These are phyloP conservation scores for Sander vitreus DNA, from an alignment of 2,113 vertebrate species.

Conservation along the genomic window DNA sequence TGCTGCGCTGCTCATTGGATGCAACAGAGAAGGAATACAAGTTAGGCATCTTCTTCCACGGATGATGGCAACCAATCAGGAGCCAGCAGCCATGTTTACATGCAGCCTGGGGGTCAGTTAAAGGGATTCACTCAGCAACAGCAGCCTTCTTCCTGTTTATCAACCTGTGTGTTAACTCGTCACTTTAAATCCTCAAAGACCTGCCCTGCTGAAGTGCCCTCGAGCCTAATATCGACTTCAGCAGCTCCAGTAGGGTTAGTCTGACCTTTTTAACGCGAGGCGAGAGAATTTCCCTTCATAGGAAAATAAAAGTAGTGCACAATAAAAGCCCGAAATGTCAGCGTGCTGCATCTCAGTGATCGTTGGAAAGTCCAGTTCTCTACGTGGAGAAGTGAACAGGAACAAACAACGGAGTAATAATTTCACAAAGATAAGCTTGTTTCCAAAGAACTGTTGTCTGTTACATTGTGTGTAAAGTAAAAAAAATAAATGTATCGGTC, in stretches of 20 bases:
- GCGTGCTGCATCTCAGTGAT: not conserved
- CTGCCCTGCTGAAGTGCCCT: not conserved
- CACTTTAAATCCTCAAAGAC: not conserved
- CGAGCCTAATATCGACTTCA: too few relatives aligned
- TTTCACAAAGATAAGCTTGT: too few relatives aligned
- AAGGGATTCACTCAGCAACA: not conserved
- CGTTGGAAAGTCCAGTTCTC: not conserved
- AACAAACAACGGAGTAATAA: too few relatives aligned
- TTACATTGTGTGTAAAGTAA: too few relatives aligned
- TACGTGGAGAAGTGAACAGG: too few relatives aligned
- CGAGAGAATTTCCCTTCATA: too few relatives aligned
- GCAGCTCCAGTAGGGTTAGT: not conserved
- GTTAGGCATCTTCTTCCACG: not conserved
- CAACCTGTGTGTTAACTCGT: constrained; percentile 10
- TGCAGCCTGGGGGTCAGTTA: constrained; percentile 6
- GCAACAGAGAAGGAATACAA: not conserved
- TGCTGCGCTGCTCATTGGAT: constrained; percentile 87
- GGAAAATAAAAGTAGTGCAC: not conserved
- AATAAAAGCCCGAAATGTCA: not conserved
- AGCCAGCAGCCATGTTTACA: constrained; percentile 33
- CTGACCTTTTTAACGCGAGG: not conserved
- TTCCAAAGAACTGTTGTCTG: too few relatives aligned
- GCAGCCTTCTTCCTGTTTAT: not conserved
- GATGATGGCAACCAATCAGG: not conserved
- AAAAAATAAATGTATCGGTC: too few relatives aligned